Evolutionary conservation across 1,140 invertebrate genomes (phyloP).

Genomic region (Trypoxylus dichotomus): DNA sequence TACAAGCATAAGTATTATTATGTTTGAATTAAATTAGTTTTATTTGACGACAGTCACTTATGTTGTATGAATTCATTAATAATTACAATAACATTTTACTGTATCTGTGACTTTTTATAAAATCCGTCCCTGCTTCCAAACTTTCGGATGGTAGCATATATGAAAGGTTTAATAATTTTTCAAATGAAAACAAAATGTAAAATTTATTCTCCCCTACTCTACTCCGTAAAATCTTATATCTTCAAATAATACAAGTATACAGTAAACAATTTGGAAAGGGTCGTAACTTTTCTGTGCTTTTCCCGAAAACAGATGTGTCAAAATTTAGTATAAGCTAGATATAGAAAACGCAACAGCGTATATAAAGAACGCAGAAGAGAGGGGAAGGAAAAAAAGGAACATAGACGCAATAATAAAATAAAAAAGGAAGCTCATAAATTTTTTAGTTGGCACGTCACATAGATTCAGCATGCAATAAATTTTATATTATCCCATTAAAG

Average conservation of each 20-base stretch:
- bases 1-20: too few species aligned
- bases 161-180: too few species aligned
- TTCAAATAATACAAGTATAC: background rate
- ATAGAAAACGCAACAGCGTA: background rate
- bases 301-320: background rate
- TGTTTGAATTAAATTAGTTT: too few species aligned
- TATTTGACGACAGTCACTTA: too few species aligned
- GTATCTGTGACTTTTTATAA: too few species aligned
- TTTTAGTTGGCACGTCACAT: conserved; percentile 17
- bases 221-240: background rate
- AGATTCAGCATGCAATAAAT: conserved; percentile 19
- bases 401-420: background rate
- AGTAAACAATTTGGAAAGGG: background rate
- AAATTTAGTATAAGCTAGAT: background rate
- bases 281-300: background rate
- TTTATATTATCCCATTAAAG: conserved; percentile 24
- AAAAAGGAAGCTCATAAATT: conserved; percentile 21
- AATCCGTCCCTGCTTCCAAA: too few species aligned
- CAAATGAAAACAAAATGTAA: background rate
- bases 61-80: too few species aligned
- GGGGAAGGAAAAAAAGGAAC: background rate
- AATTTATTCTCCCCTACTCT: background rate
- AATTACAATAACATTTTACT: too few species aligned
- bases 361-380: background rate
- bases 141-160: too few species aligned